A percentile compares a stretch with the other conserved stretches of the same genome.
phyloP scores from a whole-genome alignment of 2,797 vertebrate genomes.

The Acanthornis magna region DNA sequence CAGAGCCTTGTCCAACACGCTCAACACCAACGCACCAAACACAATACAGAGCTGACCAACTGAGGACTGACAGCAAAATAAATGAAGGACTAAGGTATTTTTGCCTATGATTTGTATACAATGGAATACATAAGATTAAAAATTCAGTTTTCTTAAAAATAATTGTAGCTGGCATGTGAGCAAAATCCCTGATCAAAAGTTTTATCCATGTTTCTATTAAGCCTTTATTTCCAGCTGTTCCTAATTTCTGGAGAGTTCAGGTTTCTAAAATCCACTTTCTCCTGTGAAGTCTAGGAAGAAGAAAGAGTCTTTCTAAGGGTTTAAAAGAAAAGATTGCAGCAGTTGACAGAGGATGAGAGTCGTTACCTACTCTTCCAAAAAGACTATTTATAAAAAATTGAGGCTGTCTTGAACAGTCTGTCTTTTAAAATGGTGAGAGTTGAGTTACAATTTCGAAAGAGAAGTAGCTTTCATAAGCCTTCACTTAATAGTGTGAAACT shows the following conservation, averaged over 20 bases:
- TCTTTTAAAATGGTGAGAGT: not conserved
- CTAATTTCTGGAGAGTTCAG: not conserved
- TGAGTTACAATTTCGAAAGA: slow-evolving; percentile 5
- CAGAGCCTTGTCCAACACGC: not conserved
- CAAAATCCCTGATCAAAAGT: not conserved
- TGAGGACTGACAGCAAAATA: not conserved
- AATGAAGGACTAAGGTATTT: not conserved
- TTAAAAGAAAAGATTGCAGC: not conserved
- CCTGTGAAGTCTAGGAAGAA: not conserved
- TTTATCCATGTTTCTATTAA: not conserved
- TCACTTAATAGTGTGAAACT: slow-evolving; percentile 8
- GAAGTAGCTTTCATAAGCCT: slow-evolving; percentile 6
- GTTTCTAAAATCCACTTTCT: not conserved
- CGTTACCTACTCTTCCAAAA: not conserved
- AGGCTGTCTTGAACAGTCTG: not conserved
- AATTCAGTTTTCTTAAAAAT: not conserved
- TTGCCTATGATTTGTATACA: not conserved
- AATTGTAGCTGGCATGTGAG: not conserved
- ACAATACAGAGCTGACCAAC: not conserved
- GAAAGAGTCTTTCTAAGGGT: not conserved
- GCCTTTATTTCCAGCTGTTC: not conserved
- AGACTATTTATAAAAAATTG: not conserved
- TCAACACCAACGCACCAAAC: not conserved
- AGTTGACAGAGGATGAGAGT: not conserved
- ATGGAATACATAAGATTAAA: not conserved